Base-by-base conservation (phyloP, 2,113 vertebrate species). In the Okapia johnstoni region DNA sequence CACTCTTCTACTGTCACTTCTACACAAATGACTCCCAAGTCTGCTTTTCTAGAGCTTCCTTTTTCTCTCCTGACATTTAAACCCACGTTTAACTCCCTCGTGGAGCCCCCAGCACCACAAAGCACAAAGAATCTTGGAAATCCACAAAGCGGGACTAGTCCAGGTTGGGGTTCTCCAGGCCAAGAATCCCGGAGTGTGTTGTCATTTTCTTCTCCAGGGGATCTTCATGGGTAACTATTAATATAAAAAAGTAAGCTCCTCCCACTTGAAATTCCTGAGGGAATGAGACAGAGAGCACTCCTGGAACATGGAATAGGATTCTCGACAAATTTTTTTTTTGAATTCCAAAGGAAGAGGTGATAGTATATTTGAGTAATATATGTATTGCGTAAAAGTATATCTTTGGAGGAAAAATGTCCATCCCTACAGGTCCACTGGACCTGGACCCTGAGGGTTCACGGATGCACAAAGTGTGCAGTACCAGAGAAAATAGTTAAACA, bases 321-420 rank as follows among this genome's bases (percentile, higher is more conserved):
- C 80, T 57, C 48, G 12, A 21, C 15, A n/a, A n/a, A 40, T 40
- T 40, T 12, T 52, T 55, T 23, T 52, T 23, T 60, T 60, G 40
- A 40, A 63, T 70, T 94, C 85, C 84, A 79, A 92, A 92, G 55
- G 43, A 17, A 52, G 43, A 76, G 11, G 28, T 76, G 52, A 28
- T 14, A 43, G 2, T 21, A 66, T 66, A 66, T 36, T 36, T 66
- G 8, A 66, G 63, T 36, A 66, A 36, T 36, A 66, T n/a, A 66
- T 4, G 0, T 66, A 66, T 26, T 55, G n/a, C 9, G 0, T 21
- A 63, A 61, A 90, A 76, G 57, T 3, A 13, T 79, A 60, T 6
- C 66, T 76, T 0, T 25, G 66, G 33, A 15, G 14, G 15, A 15
- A 17, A 83, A 70, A 61, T 63, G 54, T 23, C 61, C 28, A 76